Percentiles rank a stretch among this genome's conserved stretches.
These are phyloP conservation scores for Lindbergichthys nudifrons DNA, from an alignment of 2,797 vertebrate genomes.

Conservation along the genomic window DNA sequence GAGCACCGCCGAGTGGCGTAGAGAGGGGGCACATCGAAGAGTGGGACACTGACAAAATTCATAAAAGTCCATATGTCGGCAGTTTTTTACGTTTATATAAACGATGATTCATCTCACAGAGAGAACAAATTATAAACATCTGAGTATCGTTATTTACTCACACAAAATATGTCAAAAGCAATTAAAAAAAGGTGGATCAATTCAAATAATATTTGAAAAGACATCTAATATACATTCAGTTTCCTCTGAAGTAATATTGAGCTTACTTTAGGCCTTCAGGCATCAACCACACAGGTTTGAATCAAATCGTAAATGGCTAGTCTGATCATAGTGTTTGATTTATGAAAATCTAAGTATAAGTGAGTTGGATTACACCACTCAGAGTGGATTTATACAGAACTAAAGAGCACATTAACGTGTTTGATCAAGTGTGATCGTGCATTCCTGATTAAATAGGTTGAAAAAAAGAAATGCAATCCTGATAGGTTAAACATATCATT, in stretches of 20 bases:
- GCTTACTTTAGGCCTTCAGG: slow-evolving; percentile 5
- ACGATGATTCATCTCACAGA: not conserved
- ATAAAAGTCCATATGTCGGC: not conserved
- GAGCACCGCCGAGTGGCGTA: slow-evolving; percentile 87
- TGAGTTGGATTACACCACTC: slow-evolving; percentile 29
- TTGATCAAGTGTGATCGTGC: not conserved
- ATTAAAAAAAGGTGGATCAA: slow-evolving; percentile 16
- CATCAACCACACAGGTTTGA: slow-evolving; percentile 27
- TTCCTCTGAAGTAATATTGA: slow-evolving; percentile 13
- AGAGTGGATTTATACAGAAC: slow-evolving; percentile 3
- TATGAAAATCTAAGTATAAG: slow-evolving; percentile 39
- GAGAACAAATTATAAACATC: not conserved
- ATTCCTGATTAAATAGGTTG: not conserved
- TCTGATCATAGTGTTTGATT: slow-evolving; percentile 30
- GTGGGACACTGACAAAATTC: slow-evolving; percentile 22
- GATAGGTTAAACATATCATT: not conserved
- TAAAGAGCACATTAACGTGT: slow-evolving; percentile 14
- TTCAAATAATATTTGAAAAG: slow-evolving; percentile 9
- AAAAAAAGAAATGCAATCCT: not conserved
- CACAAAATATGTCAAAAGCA: not conserved
- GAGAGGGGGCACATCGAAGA: slow-evolving; percentile 71
- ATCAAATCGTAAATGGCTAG: slow-evolving; percentile 29
- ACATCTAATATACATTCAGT: slow-evolving; percentile 25
- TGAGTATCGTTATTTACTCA: not conserved
- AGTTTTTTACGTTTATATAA: not conserved